Conservation (phyloP, 2,888 invertebrate species). For the Mythimna albipuncta region DNA sequence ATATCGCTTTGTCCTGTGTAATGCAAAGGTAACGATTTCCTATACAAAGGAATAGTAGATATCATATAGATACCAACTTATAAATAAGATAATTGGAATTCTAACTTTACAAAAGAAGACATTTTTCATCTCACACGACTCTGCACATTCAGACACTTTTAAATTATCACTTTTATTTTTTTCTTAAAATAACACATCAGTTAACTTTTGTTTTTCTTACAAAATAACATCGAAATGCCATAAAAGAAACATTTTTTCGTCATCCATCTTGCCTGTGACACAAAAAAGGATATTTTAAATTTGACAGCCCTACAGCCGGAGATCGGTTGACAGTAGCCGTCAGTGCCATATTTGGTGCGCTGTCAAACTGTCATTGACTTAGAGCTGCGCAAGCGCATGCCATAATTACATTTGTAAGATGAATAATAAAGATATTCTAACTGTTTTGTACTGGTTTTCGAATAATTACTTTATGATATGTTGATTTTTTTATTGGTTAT, state of each 20-base stretch:
- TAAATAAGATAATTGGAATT: background rate
- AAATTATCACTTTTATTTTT: background rate
- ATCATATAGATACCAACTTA: no score
- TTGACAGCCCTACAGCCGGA: conserved; percentile 63
- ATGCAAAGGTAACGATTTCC: no score
- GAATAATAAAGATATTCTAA: conserved; percentile 61
- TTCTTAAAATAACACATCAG: conserved; percentile 24
- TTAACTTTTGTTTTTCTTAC: conserved; percentile 17
- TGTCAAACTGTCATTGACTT: conserved; percentile 83
- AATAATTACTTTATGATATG: conserved; percentile 29
- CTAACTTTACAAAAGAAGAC: background rate
- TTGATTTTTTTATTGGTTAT: conserved; percentile 36
- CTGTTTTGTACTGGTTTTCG: conserved; percentile 46
- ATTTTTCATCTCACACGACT: no score
- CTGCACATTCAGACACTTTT: background rate
- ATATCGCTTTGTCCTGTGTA: no score
- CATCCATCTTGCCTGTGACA: conserved; percentile 53
- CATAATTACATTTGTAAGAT: conserved; percentile 63
- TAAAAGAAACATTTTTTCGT: conserved; percentile 40
- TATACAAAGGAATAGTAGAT: no score
- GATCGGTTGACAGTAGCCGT: conserved; percentile 73
- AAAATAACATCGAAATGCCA: conserved; percentile 38
- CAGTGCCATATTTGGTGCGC: conserved; percentile 78
- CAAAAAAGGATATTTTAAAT: conserved; percentile 38
- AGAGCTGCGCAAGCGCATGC: conserved; percentile 58